Evolutionary conservation across 2,113 vertebrate species (phyloP).

Genomic region (Oreotragus oreotragus): DNA sequence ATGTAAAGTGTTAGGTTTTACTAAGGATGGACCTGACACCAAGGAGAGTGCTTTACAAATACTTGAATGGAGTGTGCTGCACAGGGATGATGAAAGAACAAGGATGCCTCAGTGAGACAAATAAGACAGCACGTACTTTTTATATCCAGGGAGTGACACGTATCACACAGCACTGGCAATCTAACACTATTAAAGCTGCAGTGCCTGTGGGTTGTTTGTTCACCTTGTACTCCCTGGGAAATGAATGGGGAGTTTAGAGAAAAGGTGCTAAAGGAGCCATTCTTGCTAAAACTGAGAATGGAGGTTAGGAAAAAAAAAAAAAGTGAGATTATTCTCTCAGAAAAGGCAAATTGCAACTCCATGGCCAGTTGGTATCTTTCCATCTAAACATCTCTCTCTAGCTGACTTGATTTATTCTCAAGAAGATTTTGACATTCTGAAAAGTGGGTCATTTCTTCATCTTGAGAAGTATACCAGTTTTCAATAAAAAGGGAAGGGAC

Average conservation of each 20-base stretch:
- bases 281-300: background rate
- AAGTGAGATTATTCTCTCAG: background rate
- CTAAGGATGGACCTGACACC: background rate
- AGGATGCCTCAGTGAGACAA: background rate
- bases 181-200: background rate
- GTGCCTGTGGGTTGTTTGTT: no score
- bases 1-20: accelerated
- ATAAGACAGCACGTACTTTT: background rate
- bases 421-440: background rate
- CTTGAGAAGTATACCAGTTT: background rate
- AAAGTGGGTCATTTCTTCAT: background rate
- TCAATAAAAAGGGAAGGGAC: conserved; percentile 11
- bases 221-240: background rate
- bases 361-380: background rate
- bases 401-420: background rate
- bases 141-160: background rate
- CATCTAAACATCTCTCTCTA: background rate
- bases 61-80: background rate
- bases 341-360: background rate
- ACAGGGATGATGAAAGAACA: background rate
- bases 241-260: background rate
- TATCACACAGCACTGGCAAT: background rate
- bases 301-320: background rate
- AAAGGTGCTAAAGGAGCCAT: background rate
- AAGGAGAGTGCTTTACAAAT: accelerated